Base-by-base conservation (phyloP, 2,888 invertebrate genomes). In the Spatulosminthurus flaviceps region DNA sequence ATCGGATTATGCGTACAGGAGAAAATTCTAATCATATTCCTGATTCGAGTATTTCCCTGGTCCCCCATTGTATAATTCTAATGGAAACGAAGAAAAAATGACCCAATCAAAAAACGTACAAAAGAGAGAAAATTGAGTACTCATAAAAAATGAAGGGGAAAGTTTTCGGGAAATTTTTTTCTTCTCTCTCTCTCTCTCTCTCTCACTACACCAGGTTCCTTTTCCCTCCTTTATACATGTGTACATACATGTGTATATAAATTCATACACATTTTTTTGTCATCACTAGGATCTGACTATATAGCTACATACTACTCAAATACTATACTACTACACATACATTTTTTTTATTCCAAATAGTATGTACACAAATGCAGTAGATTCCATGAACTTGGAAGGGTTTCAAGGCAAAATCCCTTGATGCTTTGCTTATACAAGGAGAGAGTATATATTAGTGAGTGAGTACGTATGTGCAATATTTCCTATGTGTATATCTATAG, bases 41-140 rank as follows among this genome's bases (percentile, higher is more conserved):
- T 79, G 80, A 82, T 79, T 81, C 74, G 70, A 81, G 78, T 77
- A 72, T 74, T 79, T 79, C 64, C 72, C 74, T 75, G 77, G 75
- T 75, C 71, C 76, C 80, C 82, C 77, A 82, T 83, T 83, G 83
- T 83, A 83, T 81, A 80, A 82, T 82, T 82, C 82, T 84, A 84
- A 84, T 84, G 84, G 82, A 81, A 83, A 82, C 82, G 82, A 83
- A 82, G 82, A 84, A 83, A 82, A 83, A 82, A 83, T 83, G 82
- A 83, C 84, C 83, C 84, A 84, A 83, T 83, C 84, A 84, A 83
- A 84, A 84, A 84, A 83, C 83, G 83, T 83, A 83, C 82, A 84
- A 83, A 83, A 79, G 84, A 82, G 80, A 81, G 81, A 83, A 84
- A 84, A 83, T 84, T 83, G 84, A 84, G 82, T 81, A 82, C 82